Percentiles rank a stretch among this genome's conserved stretches.
These are phyloP conservation scores for Agrochola litura DNA, from an alignment of 2,888 invertebrate species.

Conservation along the genomic window DNA sequence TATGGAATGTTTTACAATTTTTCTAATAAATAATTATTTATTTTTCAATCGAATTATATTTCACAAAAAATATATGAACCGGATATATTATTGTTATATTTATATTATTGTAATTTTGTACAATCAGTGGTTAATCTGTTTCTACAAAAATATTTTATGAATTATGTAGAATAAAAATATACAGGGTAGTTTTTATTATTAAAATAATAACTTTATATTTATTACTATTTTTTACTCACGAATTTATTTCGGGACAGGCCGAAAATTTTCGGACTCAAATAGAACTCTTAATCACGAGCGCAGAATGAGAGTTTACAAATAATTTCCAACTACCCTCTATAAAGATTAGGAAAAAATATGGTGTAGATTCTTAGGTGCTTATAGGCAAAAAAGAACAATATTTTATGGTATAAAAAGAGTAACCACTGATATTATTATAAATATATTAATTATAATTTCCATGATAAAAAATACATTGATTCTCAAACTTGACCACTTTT, in stretches of 20 bases:
- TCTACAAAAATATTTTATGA: slow-evolving; percentile 11
- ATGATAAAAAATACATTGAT: slow-evolving; percentile 26
- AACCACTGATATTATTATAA: slow-evolving; percentile 23
- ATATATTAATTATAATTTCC: slow-evolving; percentile 27
- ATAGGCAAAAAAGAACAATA: background rate
- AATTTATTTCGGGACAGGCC: background rate
- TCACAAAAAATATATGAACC: slow-evolving; percentile 49
- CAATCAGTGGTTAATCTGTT: slow-evolving; percentile 21
- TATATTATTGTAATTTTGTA: slow-evolving; percentile 53
- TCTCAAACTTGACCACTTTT: background rate
- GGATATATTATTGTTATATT: slow-evolving; percentile 32
- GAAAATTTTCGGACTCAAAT: background rate
- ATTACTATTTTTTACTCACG: background rate
- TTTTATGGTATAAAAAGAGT: slow-evolving; percentile 27
- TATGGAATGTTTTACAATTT: slow-evolving; percentile 53
- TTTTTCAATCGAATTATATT: slow-evolving; percentile 32
- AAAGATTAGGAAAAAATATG: background rate
- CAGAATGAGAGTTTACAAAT: background rate
- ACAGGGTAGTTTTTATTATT: background rate
- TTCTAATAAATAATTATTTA: slow-evolving; percentile 38
- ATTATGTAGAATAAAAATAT: background rate
- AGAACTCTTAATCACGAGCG: background rate
- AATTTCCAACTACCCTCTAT: background rate
- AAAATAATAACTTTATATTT: background rate
- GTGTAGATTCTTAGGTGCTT: background rate